A percentile compares a stretch with the other conserved stretches of the same genome.
Evolutionary conservation across 2,888 invertebrate species (phyloP).

Genomic region (Diaprepes abbreviatus): DNA sequence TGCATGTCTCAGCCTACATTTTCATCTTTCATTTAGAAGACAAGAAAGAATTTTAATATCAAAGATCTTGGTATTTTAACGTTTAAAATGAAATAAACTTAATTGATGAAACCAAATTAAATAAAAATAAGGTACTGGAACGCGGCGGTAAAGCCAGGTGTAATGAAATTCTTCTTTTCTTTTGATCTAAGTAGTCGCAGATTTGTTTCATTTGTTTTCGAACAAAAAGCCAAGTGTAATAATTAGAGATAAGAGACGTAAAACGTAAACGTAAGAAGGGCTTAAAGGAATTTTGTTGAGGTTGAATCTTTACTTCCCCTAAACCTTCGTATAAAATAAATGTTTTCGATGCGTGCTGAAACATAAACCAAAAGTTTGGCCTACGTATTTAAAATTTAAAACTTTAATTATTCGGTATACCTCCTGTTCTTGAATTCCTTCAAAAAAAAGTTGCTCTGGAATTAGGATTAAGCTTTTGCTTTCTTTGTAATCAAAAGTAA

Average conservation of each 20-base stretch:
- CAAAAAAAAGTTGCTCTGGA: slow-evolving; percentile 30
- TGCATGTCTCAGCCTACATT: slow-evolving; percentile 29
- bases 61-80: slow-evolving; percentile 39
- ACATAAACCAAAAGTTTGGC: slow-evolving; percentile 26
- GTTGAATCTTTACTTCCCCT: slow-evolving; percentile 28
- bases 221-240: slow-evolving; percentile 48
- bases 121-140: slow-evolving; percentile 43
- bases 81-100: slow-evolving; percentile 40
- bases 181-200: slow-evolving; percentile 42
- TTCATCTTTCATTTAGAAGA: slow-evolving; percentile 32
- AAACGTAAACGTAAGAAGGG: slow-evolving; percentile 38
- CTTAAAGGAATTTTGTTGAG: slow-evolving; percentile 33
- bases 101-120: slow-evolving; percentile 45
- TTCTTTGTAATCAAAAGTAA: slow-evolving; percentile 17
- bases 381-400: slow-evolving; percentile 36
- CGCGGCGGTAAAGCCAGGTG: slow-evolving; percentile 24
- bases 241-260: slow-evolving; percentile 41
- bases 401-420: slow-evolving; percentile 35
- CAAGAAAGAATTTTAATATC: slow-evolving; percentile 46
- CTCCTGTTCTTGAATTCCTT: slow-evolving; percentile 25
- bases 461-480: slow-evolving; percentile 25
- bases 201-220: slow-evolving; percentile 33
- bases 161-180: slow-evolving; percentile 38
- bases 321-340: slow-evolving; percentile 31
- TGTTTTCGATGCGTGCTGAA: slow-evolving; percentile 24